A percentile compares a stretch with the other conserved stretches of the same genome.
phyloP scores from a whole-genome alignment of 2,888 invertebrate genomes.

The Choristoneura rosaceana region DNA sequence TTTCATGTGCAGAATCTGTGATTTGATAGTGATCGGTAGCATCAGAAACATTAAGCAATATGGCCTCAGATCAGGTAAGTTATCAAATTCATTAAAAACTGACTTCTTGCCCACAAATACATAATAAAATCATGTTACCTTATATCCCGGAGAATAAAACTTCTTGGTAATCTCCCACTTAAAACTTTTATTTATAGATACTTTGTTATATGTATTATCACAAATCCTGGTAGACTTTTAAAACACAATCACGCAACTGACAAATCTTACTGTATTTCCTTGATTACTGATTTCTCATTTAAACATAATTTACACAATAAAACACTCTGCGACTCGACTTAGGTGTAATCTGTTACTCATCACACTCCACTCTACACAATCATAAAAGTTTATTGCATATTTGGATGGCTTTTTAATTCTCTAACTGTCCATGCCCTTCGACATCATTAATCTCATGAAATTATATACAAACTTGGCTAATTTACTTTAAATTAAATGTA shows the following conservation, averaged over 20 bases:
- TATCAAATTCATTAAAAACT: conserved; percentile 14
- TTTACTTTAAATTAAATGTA: conserved; percentile 79
- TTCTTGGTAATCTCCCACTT: conserved; percentile 84
- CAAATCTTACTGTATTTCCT: conserved; percentile 82
- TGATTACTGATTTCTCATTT: conserved; percentile 83
- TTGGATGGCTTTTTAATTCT: conserved; percentile 81
- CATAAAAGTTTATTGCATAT: conserved; percentile 82
- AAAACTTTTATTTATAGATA: conserved; percentile 86
- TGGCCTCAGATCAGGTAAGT: conserved; percentile 12
- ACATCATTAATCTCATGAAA: conserved; percentile 82
- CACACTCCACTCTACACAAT: conserved; percentile 81
- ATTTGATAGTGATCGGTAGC: no score
- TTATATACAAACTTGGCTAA: conserved; percentile 85
- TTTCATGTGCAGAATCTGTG: no score
- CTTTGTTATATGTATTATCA: conserved; percentile 90
- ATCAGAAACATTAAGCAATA: background rate
- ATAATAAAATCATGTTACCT: conserved; percentile 68
- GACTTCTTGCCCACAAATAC: conserved; percentile 42
- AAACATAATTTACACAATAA: conserved; percentile 85
- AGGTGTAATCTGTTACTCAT: conserved; percentile 78
- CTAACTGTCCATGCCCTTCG: conserved; percentile 76
- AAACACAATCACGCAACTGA: conserved; percentile 88
- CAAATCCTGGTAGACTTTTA: conserved; percentile 91
- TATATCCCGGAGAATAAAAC: conserved; percentile 78
- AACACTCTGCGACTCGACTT: conserved; percentile 82